Percentiles rank a stretch among this genome's conserved stretches.
Evolutionary conservation across 2,888 invertebrate species (phyloP).

Genomic region (Phyllotreta cruciferae): DNA sequence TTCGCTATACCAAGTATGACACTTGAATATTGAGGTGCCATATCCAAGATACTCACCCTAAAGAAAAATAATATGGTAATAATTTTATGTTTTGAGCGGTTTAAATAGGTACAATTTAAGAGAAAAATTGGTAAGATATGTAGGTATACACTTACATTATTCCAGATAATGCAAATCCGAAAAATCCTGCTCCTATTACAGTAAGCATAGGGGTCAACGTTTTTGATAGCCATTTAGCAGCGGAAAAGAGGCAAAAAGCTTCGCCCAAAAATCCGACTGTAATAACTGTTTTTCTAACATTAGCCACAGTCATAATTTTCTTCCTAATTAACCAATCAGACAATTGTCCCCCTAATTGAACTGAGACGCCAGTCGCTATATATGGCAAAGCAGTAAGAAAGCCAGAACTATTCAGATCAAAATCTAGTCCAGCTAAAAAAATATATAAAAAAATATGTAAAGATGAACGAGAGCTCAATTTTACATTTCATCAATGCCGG

Average conservation of each 20-base stretch:
- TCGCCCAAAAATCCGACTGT: slow-evolving; percentile 76
- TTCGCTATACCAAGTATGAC: slow-evolving; percentile 35
- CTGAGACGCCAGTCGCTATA: slow-evolving; percentile 81
- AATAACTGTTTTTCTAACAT: slow-evolving; percentile 71
- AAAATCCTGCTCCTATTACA: slow-evolving; percentile 12
- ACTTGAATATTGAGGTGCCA: slow-evolving; percentile 35
- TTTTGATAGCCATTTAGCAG: slow-evolving; percentile 77
- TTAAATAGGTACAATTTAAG: too few species aligned
- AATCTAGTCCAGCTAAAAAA: slow-evolving; percentile 72
- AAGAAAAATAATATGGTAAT: slow-evolving; percentile 1
- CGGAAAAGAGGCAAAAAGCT: slow-evolving; percentile 83
- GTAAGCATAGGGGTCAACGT: slow-evolving; percentile 21
- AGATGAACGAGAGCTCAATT: too few species aligned
- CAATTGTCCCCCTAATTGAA: slow-evolving; percentile 80
- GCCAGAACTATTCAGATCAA: slow-evolving; percentile 79
- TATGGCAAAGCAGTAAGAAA: slow-evolving; percentile 87
- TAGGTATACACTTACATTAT: too few species aligned
- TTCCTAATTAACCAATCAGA: slow-evolving; percentile 78
- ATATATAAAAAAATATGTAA: too few species aligned
- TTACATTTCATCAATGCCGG: slow-evolving; percentile 38
- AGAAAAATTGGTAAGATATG: too few species aligned
- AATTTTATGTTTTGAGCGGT: too few species aligned
- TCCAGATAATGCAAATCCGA: slow-evolving; percentile 22
- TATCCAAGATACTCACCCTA: slow-evolving; percentile 37
- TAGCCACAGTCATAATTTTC: slow-evolving; percentile 72